Evolutionary conservation across 2,113 vertebrate genomes (phyloP).

Genomic region (Porphyrio hochstetteri): DNA sequence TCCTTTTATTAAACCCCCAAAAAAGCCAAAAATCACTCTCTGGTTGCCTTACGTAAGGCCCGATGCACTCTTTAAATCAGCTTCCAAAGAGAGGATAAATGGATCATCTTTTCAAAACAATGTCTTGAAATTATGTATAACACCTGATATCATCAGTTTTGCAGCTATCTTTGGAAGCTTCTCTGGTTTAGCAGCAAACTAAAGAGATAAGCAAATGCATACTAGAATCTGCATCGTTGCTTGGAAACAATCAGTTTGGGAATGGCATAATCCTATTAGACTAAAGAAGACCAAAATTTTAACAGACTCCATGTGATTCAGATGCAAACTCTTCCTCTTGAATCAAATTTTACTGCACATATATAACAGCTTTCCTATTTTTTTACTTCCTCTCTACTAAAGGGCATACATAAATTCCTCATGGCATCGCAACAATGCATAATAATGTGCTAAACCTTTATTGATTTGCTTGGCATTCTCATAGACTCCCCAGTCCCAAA

Average conservation of each 20-base stretch:
- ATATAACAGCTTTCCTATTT: neutral
- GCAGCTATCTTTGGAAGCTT: constrained; percentile 40
- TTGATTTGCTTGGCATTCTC: constrained; percentile 41
- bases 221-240: constrained; percentile 63
- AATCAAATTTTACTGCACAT: constrained; percentile 36
- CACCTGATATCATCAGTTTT: constrained; percentile 50
- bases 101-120: neutral
- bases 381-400: neutral
- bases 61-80: neutral
- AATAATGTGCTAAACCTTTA: constrained; percentile 31
- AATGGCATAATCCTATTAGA: constrained; percentile 60
- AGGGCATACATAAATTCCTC: neutral
- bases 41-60: neutral
- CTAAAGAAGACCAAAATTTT: constrained; percentile 48
- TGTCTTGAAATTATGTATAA: constrained; percentile 3
- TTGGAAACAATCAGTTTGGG: constrained; percentile 69
- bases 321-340: constrained; percentile 45
- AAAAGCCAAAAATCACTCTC: neutral
- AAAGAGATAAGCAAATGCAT: constrained; percentile 51
- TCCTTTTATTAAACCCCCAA: neutral
- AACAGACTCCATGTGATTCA: constrained; percentile 62
- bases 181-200: constrained; percentile 31
- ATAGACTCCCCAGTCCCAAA: constrained; percentile 18
- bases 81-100: constrained; percentile 6
- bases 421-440: neutral